These are phyloP conservation scores for Rhincodon typus DNA, from an alignment of 2,797 vertebrate species.

Conservation along the genomic window DNA sequence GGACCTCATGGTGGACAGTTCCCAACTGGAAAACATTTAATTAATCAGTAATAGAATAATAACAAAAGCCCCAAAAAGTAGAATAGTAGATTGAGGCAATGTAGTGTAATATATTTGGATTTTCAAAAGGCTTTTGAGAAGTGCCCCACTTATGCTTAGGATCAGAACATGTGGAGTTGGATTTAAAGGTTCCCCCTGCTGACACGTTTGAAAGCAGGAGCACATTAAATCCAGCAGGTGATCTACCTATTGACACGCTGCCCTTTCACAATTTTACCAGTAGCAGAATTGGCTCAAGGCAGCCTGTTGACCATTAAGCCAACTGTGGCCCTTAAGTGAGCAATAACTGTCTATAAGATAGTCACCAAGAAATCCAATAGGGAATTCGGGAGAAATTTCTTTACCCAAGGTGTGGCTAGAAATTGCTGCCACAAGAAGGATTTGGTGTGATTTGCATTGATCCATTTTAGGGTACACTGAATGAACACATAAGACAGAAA, in stretches of 20 bases:
- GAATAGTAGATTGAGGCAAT: not conserved
- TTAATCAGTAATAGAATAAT: not conserved
- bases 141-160: not conserved
- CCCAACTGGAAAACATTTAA: not conserved
- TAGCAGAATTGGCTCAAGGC: too few relatives aligned
- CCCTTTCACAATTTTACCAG: too few relatives aligned
- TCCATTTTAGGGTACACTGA: not conserved
- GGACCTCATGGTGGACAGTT: not conserved
- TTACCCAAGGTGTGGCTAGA: not conserved
- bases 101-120: not conserved
- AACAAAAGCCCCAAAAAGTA: not conserved
- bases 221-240: too few relatives aligned
- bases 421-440: not conserved
- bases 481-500: not conserved
- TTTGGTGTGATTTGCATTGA: not conserved
- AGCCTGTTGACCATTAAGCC: too few relatives aligned
- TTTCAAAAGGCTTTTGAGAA: not conserved
- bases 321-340: too few relatives aligned
- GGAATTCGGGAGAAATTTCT: not conserved
- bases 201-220: too few relatives aligned
- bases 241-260: too few relatives aligned
- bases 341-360: not conserved
- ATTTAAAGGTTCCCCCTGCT: too few relatives aligned
- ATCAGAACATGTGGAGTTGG: not conserved
- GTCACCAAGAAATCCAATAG: not conserved